phyloP scores from a whole-genome alignment of 2,888 invertebrate genomes.

The Sepioteuthis lessoniana region DNA sequence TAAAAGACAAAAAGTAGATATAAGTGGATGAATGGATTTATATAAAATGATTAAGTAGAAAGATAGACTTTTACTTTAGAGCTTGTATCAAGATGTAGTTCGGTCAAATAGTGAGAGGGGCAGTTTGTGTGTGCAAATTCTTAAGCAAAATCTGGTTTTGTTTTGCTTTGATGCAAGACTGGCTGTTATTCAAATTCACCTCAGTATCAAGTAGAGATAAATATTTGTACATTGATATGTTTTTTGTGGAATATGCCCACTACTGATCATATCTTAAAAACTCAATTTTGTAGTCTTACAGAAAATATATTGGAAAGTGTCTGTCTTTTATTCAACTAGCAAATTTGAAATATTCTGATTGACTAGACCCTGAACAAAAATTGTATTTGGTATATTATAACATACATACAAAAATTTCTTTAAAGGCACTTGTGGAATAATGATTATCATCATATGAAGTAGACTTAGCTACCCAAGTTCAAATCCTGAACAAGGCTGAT shows the following conservation, averaged over 20 bases:
- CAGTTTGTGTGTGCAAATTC: not conserved
- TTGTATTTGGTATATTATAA: no score
- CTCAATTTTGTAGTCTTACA: not conserved
- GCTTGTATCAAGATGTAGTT: not conserved
- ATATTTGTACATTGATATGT: not conserved
- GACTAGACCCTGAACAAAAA: no score
- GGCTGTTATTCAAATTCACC: not conserved
- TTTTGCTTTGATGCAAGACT: not conserved
- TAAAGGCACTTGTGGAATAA: no score
- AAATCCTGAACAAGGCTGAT: no score
- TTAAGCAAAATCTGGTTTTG: not conserved
- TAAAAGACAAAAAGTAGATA: not conserved
- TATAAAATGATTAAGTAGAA: not conserved
- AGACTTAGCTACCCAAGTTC: no score
- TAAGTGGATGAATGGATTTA: not conserved
- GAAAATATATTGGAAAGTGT: not conserved
- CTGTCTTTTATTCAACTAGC: not conserved
- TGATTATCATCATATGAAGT: no score
- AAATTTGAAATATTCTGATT: no score
- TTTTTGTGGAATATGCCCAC: not conserved
- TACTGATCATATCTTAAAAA: not conserved
- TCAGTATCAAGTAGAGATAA: not conserved
- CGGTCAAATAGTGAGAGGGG: not conserved
- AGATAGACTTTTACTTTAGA: not conserved
- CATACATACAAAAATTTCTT: no score